Percentiles rank a stretch among this genome's conserved stretches.
Evolutionary conservation across 2,888 invertebrate genomes (phyloP).

Genomic region (Girardia tigrina): DNA sequence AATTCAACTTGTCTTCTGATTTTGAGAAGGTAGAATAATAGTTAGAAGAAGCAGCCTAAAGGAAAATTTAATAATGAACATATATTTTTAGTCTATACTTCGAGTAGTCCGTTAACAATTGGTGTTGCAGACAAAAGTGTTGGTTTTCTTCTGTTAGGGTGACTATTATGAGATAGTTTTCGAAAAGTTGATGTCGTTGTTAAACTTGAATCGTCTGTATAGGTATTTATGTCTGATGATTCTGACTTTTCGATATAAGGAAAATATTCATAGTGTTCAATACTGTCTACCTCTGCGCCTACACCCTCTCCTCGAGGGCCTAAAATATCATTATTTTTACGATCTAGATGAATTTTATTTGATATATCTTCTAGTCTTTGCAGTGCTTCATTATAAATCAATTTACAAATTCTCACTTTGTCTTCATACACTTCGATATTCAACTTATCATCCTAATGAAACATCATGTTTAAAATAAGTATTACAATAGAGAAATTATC

Average conservation of each 20-base stretch:
- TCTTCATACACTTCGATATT: conserved; percentile 12
- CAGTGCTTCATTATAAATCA: background rate
- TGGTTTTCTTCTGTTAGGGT: background rate
- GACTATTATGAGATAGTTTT: background rate
- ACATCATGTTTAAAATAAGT: no score
- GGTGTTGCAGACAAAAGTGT: background rate
- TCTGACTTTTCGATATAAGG: background rate
- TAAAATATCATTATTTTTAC: background rate
- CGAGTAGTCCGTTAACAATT: background rate
- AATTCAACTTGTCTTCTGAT: background rate
- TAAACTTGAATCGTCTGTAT: background rate
- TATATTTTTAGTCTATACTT: background rate
- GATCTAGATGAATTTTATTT: background rate
- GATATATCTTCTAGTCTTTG: conserved; percentile 10
- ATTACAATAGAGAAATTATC: no score
- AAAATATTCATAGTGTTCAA: background rate
- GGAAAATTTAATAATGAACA: background rate
- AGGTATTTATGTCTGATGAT: background rate
- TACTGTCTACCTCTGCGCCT: background rate
- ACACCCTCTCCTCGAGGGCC: background rate
- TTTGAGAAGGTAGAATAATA: background rate
- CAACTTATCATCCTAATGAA: conserved; percentile 1
- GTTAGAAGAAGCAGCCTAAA: background rate
- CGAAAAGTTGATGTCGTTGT: background rate
- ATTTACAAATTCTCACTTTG: background rate